These are phyloP conservation scores for Philaenus spumarius DNA, from an alignment of 1,140 invertebrate species.

Conservation along the genomic window DNA sequence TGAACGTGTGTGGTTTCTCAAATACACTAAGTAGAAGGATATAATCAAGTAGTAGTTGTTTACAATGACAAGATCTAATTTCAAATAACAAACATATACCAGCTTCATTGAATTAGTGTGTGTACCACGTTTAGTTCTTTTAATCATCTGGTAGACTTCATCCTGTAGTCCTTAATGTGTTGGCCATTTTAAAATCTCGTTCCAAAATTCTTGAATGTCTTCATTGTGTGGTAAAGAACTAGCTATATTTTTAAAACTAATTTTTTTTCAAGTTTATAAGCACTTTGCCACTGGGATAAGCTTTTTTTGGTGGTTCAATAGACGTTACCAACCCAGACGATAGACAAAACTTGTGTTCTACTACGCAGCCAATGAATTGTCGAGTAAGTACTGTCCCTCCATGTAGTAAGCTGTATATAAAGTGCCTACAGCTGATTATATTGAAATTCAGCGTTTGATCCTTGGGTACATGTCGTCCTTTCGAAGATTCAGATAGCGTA, in stretches of 20 bases:
- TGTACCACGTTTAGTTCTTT: too few relatives aligned
- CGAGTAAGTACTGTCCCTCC: not conserved
- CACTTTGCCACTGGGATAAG: conserved; percentile 6
- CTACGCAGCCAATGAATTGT: conserved; percentile 8
- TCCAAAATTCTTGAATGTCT: conserved; percentile 9
- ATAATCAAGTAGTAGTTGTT: too few relatives aligned
- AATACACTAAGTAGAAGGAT: too few relatives aligned
- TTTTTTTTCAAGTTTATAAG: conserved; percentile 15
- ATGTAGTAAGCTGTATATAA: not conserved
- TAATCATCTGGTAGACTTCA: not conserved
- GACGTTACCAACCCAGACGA: not conserved
- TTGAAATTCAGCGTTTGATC: conserved; percentile 10
- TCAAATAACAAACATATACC: too few relatives aligned
- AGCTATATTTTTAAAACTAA: not conserved
- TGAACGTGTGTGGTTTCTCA: too few relatives aligned
- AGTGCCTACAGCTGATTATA: conserved; percentile 8
- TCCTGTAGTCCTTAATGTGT: not conserved
- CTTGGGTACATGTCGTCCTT: not conserved
- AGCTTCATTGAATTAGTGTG: too few relatives aligned
- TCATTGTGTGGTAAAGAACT: not conserved
- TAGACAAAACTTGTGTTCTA: conserved; percentile 11
- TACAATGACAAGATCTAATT: too few relatives aligned
- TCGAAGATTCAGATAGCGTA: conserved; percentile 5
- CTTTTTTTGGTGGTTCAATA: not conserved
- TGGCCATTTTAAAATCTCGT: not conserved